Conservation (phyloP, 2,888 invertebrate genomes). For the Dicyrtoma fusca region DNA sequence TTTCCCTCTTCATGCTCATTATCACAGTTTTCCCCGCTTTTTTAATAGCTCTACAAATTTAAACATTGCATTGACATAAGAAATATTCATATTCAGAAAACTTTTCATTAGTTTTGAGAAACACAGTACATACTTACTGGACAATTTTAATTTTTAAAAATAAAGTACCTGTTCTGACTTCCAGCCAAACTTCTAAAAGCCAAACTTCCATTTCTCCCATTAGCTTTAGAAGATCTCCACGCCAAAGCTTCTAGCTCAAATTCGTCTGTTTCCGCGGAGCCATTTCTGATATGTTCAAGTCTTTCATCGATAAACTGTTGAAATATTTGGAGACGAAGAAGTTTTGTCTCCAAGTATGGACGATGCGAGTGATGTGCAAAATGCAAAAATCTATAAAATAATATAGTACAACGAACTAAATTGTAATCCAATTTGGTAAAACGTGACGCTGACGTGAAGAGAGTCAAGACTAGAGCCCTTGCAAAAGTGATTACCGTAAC, state of each 20-base stretch:
- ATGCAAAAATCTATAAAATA: slow-evolving; percentile 86
- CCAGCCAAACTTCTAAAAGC: slow-evolving; percentile 50
- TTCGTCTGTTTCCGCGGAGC: slow-evolving; percentile 89
- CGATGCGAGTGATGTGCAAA: slow-evolving; percentile 83
- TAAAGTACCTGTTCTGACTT: slow-evolving; percentile 51
- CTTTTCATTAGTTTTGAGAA: too few species aligned
- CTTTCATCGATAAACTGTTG: slow-evolving; percentile 95
- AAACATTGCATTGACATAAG: slow-evolving; percentile 6
- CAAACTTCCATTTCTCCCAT: slow-evolving; percentile 50
- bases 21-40: slow-evolving; percentile 57
- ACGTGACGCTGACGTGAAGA: too few species aligned
- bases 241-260: slow-evolving; percentile 84
- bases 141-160: slow-evolving; percentile 1
- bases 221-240: slow-evolving; percentile 53
- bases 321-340: slow-evolving; percentile 92
- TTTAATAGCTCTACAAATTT: slow-evolving; percentile 50
- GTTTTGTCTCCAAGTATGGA: slow-evolving; percentile 78
- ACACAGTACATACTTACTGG: too few species aligned
- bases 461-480: too few species aligned
- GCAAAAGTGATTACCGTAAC: too few species aligned
- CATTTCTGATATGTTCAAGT: slow-evolving; percentile 87
- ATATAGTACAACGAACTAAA: too few species aligned
- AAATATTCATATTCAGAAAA: not conserved
- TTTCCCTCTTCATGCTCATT: slow-evolving; percentile 55
- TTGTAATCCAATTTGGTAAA: too few species aligned